Conservation (phyloP, 2,113 vertebrate genomes). For the Prietella phreatophila region DNA sequence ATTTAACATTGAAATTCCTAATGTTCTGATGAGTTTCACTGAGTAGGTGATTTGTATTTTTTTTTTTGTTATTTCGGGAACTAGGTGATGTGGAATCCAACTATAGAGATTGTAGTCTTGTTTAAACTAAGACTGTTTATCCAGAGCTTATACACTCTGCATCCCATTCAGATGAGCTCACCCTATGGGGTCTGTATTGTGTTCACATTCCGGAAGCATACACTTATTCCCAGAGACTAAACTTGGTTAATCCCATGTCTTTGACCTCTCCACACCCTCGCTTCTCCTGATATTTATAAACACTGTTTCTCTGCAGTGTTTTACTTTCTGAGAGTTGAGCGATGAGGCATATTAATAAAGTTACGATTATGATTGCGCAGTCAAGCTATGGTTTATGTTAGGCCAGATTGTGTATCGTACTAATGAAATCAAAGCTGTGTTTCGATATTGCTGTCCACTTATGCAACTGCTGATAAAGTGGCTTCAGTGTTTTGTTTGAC, state of each 20-base stretch:
- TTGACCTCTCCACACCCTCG: constrained; percentile 10
- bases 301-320: constrained; percentile 9
- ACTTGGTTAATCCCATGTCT: constrained; percentile 6
- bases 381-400: constrained; percentile 28
- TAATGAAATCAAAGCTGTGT: constrained; percentile 30
- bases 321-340: neutral
- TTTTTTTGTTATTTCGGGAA: neutral
- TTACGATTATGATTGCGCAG: constrained; percentile 30
- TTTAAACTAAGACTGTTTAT: constrained; percentile 18
- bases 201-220: constrained; percentile 13
- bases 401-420: constrained; percentile 1
- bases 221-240: constrained; percentile 10
- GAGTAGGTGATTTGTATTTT: neutral
- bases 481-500: constrained; percentile 30
- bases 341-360: constrained; percentile 22
- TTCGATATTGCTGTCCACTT: constrained; percentile 33
- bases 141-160: neutral
- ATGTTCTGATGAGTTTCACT: neutral
- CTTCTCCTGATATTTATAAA: constrained; percentile 39
- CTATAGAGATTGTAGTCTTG: neutral
- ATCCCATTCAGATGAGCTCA: constrained; percentile 20
- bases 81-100: neutral
- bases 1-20: neutral
- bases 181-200: neutral
- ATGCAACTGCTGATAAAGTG: constrained; percentile 32